Evolutionary conservation across 2,888 invertebrate genomes (phyloP).

Genomic region (Drosophila pseudotakahashii): DNA sequence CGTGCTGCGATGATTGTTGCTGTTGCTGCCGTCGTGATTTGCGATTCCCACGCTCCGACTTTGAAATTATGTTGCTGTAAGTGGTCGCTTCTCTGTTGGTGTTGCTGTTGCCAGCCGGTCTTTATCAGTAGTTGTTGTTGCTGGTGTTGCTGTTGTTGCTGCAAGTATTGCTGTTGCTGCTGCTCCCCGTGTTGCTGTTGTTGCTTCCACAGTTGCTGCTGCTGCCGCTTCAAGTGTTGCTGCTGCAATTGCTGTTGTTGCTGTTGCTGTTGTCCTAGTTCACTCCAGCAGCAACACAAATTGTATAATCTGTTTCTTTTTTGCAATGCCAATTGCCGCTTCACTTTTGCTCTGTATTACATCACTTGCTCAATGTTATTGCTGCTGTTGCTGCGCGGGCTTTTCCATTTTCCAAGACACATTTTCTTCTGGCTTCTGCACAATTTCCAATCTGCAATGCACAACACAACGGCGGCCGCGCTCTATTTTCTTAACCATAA

Average conservation of each 20-base stretch:
- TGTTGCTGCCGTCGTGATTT: constrained; percentile 58
- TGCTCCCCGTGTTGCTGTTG: constrained; percentile 19
- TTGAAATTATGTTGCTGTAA: constrained; percentile 61
- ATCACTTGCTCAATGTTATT: constrained; percentile 61
- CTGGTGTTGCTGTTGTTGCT: no score
- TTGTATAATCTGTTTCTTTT: constrained; percentile 67
- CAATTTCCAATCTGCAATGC: constrained; percentile 58
- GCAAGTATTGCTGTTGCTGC: not conserved
- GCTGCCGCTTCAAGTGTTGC: constrained; percentile 15
- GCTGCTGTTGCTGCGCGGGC: constrained; percentile 12
- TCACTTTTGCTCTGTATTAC: constrained; percentile 76
- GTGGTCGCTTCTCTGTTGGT: constrained; percentile 32
- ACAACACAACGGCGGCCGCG: constrained; percentile 61
- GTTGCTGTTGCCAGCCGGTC: constrained; percentile 37
- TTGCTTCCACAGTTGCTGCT: constrained; percentile 1
- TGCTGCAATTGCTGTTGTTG: constrained; percentile 14
- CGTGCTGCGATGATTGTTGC: constrained; percentile 5
- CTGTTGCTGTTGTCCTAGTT: constrained; percentile 76
- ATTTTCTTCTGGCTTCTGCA: constrained; percentile 66
- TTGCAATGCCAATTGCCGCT: constrained; percentile 57
- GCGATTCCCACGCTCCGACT: constrained; percentile 74
- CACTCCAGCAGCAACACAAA: constrained; percentile 60
- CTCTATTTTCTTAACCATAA: constrained; percentile 74
- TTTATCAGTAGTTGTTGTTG: constrained; percentile 29
- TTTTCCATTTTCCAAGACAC: constrained; percentile 53